A percentile compares a stretch with the other conserved stretches of the same genome.
phyloP scores from a whole-genome alignment of 35 echinoderm and acorn worm species.

The Apostichopus parvimensis region DNA sequence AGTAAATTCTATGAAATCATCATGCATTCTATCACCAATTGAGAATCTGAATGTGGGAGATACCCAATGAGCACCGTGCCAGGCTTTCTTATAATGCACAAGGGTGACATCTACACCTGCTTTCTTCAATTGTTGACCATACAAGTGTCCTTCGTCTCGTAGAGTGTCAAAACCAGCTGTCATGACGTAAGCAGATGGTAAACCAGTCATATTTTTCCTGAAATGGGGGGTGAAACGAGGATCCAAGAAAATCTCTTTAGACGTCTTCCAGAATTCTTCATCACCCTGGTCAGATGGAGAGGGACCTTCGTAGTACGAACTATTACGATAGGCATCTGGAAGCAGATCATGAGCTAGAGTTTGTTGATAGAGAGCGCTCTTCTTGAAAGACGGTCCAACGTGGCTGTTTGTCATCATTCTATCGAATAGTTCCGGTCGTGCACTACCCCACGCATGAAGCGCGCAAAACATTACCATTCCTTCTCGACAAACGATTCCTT shows the following conservation, averaged over 20 bases:
- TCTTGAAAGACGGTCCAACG: conserved; percentile 14
- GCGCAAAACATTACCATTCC: not conserved
- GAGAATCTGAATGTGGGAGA: not conserved
- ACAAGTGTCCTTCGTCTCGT: not conserved
- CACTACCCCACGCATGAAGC: not conserved
- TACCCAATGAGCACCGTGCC: not conserved
- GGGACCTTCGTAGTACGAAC: conserved; percentile 12
- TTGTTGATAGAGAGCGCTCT: not conserved
- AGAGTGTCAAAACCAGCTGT: not conserved
- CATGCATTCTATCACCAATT: not conserved
- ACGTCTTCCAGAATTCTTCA: not conserved
- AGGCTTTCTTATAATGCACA: conserved; percentile 7
- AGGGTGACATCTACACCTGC: not conserved
- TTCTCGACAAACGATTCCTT: conserved; percentile 12
- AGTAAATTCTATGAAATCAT: conserved; percentile 1
- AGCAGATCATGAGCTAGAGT: conserved; percentile 8
- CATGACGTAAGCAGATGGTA: conserved; percentile 76
- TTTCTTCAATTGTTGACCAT: conserved; percentile 50
- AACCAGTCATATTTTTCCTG: conserved; percentile 22
- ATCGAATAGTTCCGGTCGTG: not conserved
- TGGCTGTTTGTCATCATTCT: not conserved
- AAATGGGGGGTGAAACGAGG: not conserved
- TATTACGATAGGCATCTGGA: conserved; percentile 10
- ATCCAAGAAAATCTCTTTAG: not conserved
- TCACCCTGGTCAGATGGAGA: conserved; percentile 15